Percentiles rank a stretch among this genome's conserved stretches.
These are phyloP conservation scores for Euclidia mi DNA, from an alignment of 2,888 invertebrate genomes.

Conservation along the genomic window DNA sequence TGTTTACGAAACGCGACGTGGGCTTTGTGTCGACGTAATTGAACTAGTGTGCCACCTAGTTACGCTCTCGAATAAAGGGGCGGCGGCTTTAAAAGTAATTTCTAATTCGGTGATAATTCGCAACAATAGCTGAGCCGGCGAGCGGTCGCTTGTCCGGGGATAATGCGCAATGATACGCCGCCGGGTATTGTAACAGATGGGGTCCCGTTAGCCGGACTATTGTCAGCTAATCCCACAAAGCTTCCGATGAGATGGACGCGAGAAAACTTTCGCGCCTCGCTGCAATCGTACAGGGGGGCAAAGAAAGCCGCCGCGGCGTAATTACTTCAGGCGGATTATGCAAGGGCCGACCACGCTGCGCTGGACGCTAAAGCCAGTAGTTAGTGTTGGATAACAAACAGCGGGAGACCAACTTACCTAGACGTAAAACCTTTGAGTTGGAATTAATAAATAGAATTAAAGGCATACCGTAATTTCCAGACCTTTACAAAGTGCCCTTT, in stretches of 20 bases:
- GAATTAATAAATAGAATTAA: constrained; percentile 64
- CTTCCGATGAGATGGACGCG: constrained; percentile 80
- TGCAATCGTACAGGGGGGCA: constrained; percentile 77
- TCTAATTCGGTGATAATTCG: constrained; percentile 87
- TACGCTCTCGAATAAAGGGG: constrained; percentile 78
- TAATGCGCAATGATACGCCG: constrained; percentile 88
- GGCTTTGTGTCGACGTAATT: constrained; percentile 62
- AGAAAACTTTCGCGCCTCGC: constrained; percentile 85
- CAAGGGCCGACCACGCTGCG: constrained; percentile 76
- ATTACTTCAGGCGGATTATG: constrained; percentile 82
- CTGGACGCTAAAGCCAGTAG: constrained; percentile 71
- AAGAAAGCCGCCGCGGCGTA: constrained; percentile 78
- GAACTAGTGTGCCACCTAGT: constrained; percentile 84
- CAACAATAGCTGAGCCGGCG: constrained; percentile 76
- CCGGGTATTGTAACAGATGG: constrained; percentile 70
- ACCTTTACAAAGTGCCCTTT: constrained; percentile 27
- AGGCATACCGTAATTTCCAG: constrained; percentile 45
- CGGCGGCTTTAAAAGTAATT: constrained; percentile 76
- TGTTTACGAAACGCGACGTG: constrained; percentile 39
- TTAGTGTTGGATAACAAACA: constrained; percentile 81
- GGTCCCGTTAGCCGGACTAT: constrained; percentile 85
- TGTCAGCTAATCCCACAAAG: constrained; percentile 85
- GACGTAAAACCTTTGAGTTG: constrained; percentile 35
- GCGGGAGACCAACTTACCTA: constrained; percentile 69
- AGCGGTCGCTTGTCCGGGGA: constrained; percentile 74